phyloP scores from a whole-genome alignment of 2,113 vertebrate genomes.

The Mola mola region DNA sequence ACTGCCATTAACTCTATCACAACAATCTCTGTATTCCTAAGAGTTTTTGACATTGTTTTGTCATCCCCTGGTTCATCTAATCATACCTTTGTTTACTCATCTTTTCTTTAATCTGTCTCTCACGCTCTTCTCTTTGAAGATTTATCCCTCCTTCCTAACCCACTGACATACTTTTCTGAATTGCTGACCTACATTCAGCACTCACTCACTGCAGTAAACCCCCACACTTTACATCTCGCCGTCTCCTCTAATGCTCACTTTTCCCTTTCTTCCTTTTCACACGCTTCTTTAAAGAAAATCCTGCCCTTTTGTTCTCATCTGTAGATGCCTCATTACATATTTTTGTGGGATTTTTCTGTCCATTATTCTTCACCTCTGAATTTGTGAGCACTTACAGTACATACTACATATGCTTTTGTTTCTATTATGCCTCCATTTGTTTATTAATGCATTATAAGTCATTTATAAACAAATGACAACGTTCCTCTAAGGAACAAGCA shows the following conservation, averaged over 20 bases:
- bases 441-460: background rate
- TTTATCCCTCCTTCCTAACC: slow-evolving; percentile 38
- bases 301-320: too few species aligned
- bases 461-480: too few species aligned
- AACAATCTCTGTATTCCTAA: too few species aligned
- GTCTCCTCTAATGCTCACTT: background rate
- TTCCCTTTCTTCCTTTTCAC: slow-evolving; percentile 11
- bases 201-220: slow-evolving; percentile 10
- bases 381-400: too few species aligned
- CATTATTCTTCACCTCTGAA: background rate
- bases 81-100: background rate
- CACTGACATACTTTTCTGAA: slow-evolving; percentile 78
- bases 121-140: slow-evolving; percentile 9
- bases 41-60: slow-evolving; percentile 1
- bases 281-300: background rate
- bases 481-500: too few species aligned
- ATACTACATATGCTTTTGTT: background rate
- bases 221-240: background rate
- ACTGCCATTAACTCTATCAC: too few species aligned
- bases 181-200: slow-evolving; percentile 73
- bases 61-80: background rate
- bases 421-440: background rate
- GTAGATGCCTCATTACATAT: background rate
- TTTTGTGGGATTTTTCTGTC: too few species aligned
- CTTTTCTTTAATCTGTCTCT: slow-evolving; percentile 9